These are phyloP conservation scores for Fopius arisanus DNA, from an alignment of 1,140 invertebrate species.

Conservation along the genomic window DNA sequence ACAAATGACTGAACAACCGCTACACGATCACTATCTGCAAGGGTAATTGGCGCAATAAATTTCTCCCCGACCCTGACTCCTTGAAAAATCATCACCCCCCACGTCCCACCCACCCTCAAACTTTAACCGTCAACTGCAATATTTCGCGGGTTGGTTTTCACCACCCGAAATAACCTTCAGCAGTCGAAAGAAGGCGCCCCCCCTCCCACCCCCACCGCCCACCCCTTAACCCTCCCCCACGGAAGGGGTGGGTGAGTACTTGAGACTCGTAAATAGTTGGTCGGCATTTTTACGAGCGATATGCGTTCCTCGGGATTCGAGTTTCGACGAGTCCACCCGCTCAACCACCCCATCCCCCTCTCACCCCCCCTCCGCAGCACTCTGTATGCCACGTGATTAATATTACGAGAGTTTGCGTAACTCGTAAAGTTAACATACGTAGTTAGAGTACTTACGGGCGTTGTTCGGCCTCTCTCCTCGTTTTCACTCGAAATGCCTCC, in stretches of 20 bases:
- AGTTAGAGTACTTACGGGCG: constrained; percentile 38
- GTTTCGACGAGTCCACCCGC: constrained; percentile 52
- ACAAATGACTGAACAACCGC: no score
- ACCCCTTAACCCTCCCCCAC: no score
- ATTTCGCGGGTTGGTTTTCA: constrained; percentile 20
- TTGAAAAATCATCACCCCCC: no score
- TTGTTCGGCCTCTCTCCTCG: constrained; percentile 27
- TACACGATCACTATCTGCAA: no score
- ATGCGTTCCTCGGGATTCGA: constrained; percentile 42
- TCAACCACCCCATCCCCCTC: not conserved
- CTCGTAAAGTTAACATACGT: constrained; percentile 60
- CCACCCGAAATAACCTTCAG: constrained; percentile 31
- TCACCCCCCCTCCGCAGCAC: not conserved
- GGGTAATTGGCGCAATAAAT: no score
- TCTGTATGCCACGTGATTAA: constrained; percentile 52
- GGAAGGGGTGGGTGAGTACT: constrained; percentile 38
- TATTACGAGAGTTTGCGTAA: constrained; percentile 63
- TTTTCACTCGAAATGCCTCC: constrained; percentile 20
- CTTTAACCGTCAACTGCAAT: constrained; percentile 2
- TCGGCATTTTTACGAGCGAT: constrained; percentile 54
- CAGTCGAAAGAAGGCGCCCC: not conserved
- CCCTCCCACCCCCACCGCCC: no score
- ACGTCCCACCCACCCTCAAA: not conserved
- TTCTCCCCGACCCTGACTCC: no score
- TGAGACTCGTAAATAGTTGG: constrained; percentile 53